Evolutionary conservation across 1,140 invertebrate species (phyloP).

Genomic region (Thaumatotibia leucotreta): DNA sequence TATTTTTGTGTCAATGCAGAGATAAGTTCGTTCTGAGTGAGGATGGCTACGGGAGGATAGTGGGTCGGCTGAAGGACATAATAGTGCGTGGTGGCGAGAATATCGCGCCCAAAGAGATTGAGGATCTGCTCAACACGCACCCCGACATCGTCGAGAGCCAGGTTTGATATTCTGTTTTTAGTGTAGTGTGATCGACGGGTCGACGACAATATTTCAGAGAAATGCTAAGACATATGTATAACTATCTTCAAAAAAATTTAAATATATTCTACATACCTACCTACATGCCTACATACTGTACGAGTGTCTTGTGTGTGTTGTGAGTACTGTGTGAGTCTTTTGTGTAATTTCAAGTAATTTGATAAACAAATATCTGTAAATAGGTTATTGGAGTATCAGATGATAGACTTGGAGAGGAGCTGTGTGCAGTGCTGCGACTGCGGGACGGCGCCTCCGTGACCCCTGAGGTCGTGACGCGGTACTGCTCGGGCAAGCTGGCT

Average conservation of each 20-base stretch:
- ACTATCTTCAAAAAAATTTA: too few species aligned
- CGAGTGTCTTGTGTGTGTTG: too few species aligned
- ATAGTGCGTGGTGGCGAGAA: conserved; percentile 94
- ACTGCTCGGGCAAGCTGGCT: conserved; percentile 86
- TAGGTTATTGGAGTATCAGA: conserved; percentile 86
- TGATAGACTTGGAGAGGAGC: conserved; percentile 89
- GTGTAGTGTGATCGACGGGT: too few species aligned
- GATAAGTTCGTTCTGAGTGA: conserved; percentile 85
- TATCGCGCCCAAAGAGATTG: conserved; percentile 90
- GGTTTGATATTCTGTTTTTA: conserved; percentile 39
- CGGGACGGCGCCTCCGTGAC: conserved; percentile 65
- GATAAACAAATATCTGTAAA: too few species aligned
- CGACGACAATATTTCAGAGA: too few species aligned
- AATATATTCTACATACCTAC: too few species aligned
- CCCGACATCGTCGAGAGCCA: conserved; percentile 85
- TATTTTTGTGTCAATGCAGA: too few species aligned
- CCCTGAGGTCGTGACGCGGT: conserved; percentile 80
- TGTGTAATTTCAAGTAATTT: too few species aligned
- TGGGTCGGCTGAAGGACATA: conserved; percentile 90
- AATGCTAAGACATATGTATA: too few species aligned
- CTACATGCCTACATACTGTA: too few species aligned
- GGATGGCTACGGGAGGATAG: conserved; percentile 85
- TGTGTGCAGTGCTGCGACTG: conserved; percentile 85
- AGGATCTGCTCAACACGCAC: conserved; percentile 86
- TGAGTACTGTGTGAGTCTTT: too few species aligned